Evolutionary conservation across 2,888 invertebrate species (phyloP).

Genomic region (Girardia tigrina): DNA sequence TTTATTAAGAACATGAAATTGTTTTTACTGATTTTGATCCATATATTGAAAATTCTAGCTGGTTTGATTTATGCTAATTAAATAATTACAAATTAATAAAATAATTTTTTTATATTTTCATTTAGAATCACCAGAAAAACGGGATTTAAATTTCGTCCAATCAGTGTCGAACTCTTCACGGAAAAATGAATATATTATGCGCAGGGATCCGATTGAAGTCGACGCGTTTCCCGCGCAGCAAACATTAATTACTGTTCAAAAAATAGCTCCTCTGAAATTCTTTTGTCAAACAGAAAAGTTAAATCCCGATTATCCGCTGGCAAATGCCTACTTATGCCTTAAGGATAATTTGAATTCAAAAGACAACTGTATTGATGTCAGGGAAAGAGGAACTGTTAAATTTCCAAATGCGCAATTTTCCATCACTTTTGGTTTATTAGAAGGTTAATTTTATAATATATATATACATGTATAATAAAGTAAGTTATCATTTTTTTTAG

Average conservation of each 20-base stretch:
- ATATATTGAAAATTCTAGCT: not conserved
- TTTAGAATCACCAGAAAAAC: not conserved
- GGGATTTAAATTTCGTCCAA: not conserved
- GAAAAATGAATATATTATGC: constrained; percentile 3
- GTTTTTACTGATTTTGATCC: too few relatives aligned
- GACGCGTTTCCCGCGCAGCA: not conserved
- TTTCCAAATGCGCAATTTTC: not conserved
- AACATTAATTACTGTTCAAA: not conserved
- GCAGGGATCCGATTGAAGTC: not conserved
- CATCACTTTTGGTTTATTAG: not conserved
- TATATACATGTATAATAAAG: not conserved
- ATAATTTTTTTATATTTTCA: not conserved
- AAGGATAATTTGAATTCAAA: not conserved
- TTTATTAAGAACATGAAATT: too few relatives aligned
- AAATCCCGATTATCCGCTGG: not conserved
- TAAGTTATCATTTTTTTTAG: too few relatives aligned
- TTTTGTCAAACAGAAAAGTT: not conserved
- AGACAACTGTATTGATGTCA: constrained; percentile 2
- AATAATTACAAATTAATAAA: not conserved
- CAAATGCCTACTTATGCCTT: not conserved
- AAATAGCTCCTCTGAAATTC: not conserved
- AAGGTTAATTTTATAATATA: not conserved
- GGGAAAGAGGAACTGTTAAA: not conserved
- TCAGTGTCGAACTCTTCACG: not conserved
- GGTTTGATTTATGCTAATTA: not conserved